phyloP scores from a whole-genome alignment of 2,888 invertebrate genomes.

The Tiliacea citrago region DNA sequence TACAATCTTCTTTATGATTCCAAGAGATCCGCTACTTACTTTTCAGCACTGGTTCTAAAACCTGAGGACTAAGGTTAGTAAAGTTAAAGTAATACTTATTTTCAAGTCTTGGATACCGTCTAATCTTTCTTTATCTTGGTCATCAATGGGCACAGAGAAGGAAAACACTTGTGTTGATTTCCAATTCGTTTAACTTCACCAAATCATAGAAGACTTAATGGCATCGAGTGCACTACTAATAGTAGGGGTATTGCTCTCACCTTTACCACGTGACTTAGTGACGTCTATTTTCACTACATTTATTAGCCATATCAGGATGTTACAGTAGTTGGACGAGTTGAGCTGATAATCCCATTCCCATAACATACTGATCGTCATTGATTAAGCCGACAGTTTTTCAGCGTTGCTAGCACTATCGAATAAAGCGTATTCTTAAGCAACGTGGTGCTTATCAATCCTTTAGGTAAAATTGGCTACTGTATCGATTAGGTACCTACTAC shows the following conservation, averaged over 20 bases:
- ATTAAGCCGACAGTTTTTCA: background rate
- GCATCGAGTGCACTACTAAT: constrained; percentile 33
- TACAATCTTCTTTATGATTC: background rate
- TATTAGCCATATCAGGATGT: constrained; percentile 66
- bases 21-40: too few relatives aligned
- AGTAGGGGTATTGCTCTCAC: constrained; percentile 73
- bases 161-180: background rate
- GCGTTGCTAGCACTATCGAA: background rate
- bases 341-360: constrained; percentile 11
- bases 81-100: background rate
- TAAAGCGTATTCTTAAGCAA: background rate
- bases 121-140: background rate
- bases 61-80: too few relatives aligned
- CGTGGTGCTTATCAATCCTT: background rate
- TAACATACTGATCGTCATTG: constrained; percentile 3
- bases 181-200: background rate
- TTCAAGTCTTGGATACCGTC: background rate
- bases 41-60: background rate
- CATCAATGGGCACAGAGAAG: background rate
- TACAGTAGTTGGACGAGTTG: constrained; percentile 33
- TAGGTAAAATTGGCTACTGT: background rate
- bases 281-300: constrained; percentile 69
- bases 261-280: constrained; percentile 71
- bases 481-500: too few relatives aligned
- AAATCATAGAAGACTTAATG: background rate